Evolutionary conservation across 1,140 invertebrate genomes (phyloP), one percentile per base, ranked within the genome.

Genomic region (Psix sp.): DNA sequence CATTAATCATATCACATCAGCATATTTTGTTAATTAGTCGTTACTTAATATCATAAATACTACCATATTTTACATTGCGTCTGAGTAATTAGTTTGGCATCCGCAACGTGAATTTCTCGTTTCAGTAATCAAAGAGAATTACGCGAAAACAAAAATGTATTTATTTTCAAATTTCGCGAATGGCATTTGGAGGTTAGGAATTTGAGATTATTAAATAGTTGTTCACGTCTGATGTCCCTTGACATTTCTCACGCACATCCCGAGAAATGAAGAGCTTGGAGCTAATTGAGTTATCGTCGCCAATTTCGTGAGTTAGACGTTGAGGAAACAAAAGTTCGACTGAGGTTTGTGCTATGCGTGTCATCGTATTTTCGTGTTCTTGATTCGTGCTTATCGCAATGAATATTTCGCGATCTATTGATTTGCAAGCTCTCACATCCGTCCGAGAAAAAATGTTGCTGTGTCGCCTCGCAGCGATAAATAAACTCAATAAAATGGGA

Each of bases 271-370:
- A 49, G 62, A 67, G 35, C 46, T 33, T 43, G 35, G 39, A 40
- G 49, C 56, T 74, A 74, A 74, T 74, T 74, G 49, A 57, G 51
- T 74, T 74, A 74, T 51, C 71, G 57, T 63, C 56, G 46, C 42
- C 38, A 67, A 67, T 74, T 74, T 74, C 36, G 33, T 16, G 56
- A 36, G 40, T 59, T n/a, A n/a, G n/a, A n/a, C 60, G 66, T 59
- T 20, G 56, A 42, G 43, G 54, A 56, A 73, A 57, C 52, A 26
- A 65, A n/a, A 10, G 63, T 67, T 72, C 45, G 68, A 72, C 31
- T 49, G 45, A 51, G 59, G 54, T 60, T 66, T n/a, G n/a, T n/a
- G 62, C 42, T 18, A 13, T 13, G 14, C 21, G 16, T 49, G 48
- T 60, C 33, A 42, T 14, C 9, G 14, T 49, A 16, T 39, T 11